phyloP scores from a whole-genome alignment of 2,888 invertebrate genomes.

The Cyaniris semiargus region DNA sequence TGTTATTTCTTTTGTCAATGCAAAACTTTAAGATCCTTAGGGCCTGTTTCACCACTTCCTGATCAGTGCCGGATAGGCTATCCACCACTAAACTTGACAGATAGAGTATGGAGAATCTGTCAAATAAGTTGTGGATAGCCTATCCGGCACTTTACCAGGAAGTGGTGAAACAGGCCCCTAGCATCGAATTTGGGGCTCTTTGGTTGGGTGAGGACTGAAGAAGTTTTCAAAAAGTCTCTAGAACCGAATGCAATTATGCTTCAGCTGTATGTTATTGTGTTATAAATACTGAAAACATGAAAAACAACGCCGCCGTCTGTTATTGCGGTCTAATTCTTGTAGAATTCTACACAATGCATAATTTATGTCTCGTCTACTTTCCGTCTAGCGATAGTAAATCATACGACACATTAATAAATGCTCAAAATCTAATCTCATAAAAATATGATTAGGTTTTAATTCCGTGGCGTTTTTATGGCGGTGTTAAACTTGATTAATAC shows the following conservation, averaged over 20 bases:
- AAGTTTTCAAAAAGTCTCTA: not conserved
- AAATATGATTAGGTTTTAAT: constrained; percentile 77
- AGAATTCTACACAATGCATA: constrained; percentile 17
- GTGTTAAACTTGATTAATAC: constrained; percentile 76
- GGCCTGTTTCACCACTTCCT: too few relatives aligned
- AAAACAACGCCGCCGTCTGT: not conserved
- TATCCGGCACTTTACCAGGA: too few relatives aligned
- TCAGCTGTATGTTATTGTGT: not conserved
- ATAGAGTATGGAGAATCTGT: too few relatives aligned
- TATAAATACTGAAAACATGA: not conserved
- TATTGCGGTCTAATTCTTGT: constrained; percentile 10
- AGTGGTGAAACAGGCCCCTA: too few relatives aligned
- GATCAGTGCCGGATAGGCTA: too few relatives aligned
- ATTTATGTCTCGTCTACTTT: constrained; percentile 54
- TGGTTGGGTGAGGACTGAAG: too few relatives aligned
- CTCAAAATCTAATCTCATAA: constrained; percentile 76
- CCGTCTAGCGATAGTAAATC: constrained; percentile 73
- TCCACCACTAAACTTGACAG: too few relatives aligned
- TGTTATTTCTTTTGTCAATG: not conserved
- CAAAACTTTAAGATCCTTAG: not conserved
- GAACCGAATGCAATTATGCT: not conserved
- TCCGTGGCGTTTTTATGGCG: constrained; percentile 74
- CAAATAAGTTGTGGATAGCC: too few relatives aligned
- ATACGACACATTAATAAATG: constrained; percentile 69
- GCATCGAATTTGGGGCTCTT: too few relatives aligned